phyloP scores from a whole-genome alignment of 2,113 vertebrate genomes.

The Malurus cyaneus region DNA sequence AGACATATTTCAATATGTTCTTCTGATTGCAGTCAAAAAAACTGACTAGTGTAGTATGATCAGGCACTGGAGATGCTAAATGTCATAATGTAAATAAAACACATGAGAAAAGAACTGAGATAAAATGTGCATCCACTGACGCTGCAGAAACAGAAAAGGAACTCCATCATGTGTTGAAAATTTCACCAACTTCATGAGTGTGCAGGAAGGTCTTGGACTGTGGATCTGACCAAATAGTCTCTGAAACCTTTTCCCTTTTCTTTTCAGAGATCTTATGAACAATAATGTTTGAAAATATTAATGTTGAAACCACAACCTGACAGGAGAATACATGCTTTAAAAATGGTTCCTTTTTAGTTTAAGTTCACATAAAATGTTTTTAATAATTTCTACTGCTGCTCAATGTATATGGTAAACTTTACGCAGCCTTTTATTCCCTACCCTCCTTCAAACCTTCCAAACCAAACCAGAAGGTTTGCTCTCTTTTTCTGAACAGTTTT shows the following conservation, averaged over 20 bases:
- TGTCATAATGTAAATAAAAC: not conserved
- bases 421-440: not conserved
- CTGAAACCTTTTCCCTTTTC: not conserved
- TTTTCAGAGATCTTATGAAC: not conserved
- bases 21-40: not conserved
- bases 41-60: not conserved
- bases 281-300: not conserved
- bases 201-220: not conserved
- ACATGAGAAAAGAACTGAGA: not conserved
- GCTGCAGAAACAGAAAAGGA: not conserved
- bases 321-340: not conserved
- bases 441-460: not conserved
- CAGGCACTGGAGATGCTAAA: not conserved
- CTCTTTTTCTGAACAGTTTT: not conserved
- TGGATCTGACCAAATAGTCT: not conserved
- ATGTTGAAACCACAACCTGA: not conserved
- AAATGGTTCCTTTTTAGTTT: not conserved
- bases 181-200: not conserved
- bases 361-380: rapidly evolving
- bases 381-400: not conserved
- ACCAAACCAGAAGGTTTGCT: not conserved
- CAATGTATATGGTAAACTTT: not conserved
- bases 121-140: not conserved
- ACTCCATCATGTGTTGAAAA: not conserved
- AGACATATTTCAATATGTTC: not conserved